Conservation (phyloP, 1,140 invertebrate genomes). For the Drosophila carrolli region DNA sequence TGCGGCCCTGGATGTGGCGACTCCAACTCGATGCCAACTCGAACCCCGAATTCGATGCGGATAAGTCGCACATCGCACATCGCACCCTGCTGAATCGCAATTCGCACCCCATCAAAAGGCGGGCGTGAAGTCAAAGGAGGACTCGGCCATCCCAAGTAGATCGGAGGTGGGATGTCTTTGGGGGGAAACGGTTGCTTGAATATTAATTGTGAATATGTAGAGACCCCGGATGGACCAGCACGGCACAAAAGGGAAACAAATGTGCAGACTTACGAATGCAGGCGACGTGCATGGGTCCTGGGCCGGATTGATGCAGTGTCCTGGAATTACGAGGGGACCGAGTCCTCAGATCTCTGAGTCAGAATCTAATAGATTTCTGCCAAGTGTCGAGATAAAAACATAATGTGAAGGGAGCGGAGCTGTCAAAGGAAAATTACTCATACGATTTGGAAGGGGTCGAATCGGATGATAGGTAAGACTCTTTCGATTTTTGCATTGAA, state of each 20-base stretch:
- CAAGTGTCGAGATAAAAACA: slow-evolving; percentile 60
- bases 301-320: slow-evolving; percentile 42
- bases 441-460: slow-evolving; percentile 7
- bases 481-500: no score
- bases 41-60: slow-evolving; percentile 27
- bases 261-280: slow-evolving; percentile 82
- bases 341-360: slow-evolving; percentile 12
- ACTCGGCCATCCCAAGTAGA: slow-evolving; percentile 20
- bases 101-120: slow-evolving; percentile 79
- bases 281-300: slow-evolving; percentile 67
- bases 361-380: slow-evolving; percentile 70
- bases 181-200: slow-evolving; percentile 74
- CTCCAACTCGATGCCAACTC: slow-evolving; percentile 6
- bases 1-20: slow-evolving; percentile 56
- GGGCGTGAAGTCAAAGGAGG: slow-evolving; percentile 70
- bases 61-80: slow-evolving; percentile 50
- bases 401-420: slow-evolving; percentile 37
- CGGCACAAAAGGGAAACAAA: slow-evolving; percentile 65
- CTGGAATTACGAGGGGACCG: not conserved
- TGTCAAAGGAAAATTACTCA: slow-evolving; percentile 59
- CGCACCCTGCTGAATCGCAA: slow-evolving; percentile 73
- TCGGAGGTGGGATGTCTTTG: slow-evolving; percentile 19
- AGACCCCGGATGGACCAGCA: slow-evolving; percentile 2
- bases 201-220: slow-evolving; percentile 80
- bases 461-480: slow-evolving; percentile 7